Base-by-base conservation (phyloP, 2,888 invertebrate genomes). In the Tineola bisselliella region DNA sequence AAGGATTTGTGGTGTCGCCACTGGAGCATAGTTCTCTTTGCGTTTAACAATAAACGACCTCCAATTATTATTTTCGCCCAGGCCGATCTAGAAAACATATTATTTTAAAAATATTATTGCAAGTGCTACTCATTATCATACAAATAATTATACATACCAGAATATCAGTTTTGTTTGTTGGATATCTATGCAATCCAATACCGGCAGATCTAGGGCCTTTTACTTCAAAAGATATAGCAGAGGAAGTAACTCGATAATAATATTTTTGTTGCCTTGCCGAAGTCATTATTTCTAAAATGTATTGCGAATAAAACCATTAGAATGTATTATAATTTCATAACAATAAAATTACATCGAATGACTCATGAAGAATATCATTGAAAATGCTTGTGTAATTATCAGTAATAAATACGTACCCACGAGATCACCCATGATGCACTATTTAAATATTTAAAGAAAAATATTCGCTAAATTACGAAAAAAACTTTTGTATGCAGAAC, bases 1-100 rank as follows among this genome's bases (percentile, higher is more conserved):
- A 17, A 89, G 69, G 61, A 90, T 79, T 59, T 81, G 77, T 43
- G 84, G 83, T 31, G 89, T 89, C 1, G 43, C 5, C 17, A 44
- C 15, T 8, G 48, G 48, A 10, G 15, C 1, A 15, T 10, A 48
- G 13, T 15, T 8, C 2, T 17, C 15, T 15, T 15, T n/a, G 17
- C 8, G 48, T 15, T 15, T 48, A 17, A 8, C 48, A 48, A 48
- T 17, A 13, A 48, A 48, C 1, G 48, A 48, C 15, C 48, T 48
- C 8, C 48, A n/a, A 10, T 48, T 48, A n/a, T 48, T 48, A 8
- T 10, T 48, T 3, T 48, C 48, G 3, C 58, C 58, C 13, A 58
- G 33, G 8, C 19, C 33, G 5, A 58, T 33, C 58, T 58, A 15
- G 13, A 58, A 58, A 12, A 19, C 3, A 48, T 5, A 44, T 13